phyloP scores from a whole-genome alignment of 2,888 invertebrate species.

The Conomelus anceps region DNA sequence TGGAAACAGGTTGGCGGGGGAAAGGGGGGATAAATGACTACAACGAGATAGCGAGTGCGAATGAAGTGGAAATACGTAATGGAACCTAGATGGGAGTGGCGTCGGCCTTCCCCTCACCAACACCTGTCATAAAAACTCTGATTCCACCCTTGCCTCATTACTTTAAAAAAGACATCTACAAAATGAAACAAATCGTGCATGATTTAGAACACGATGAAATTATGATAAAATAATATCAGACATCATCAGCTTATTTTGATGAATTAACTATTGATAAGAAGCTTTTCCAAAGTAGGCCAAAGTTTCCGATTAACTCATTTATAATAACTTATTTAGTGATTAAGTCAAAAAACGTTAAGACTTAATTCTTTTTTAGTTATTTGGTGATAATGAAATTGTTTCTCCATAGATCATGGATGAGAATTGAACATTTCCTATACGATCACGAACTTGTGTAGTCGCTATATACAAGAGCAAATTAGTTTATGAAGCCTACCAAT shows the following conservation, averaged over 20 bases:
- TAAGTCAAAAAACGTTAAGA: too few species aligned
- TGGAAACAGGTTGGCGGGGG: neutral
- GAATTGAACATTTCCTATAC: too few species aligned
- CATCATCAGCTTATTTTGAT: neutral
- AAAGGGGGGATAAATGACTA: neutral
- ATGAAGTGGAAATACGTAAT: neutral
- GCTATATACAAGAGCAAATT: too few species aligned
- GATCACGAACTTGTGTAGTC: too few species aligned
- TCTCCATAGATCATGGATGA: too few species aligned
- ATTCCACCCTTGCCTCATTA: too few species aligned
- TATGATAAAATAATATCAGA: neutral
- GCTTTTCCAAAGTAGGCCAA: neutral
- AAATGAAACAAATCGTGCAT: too few species aligned
- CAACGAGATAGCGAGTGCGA: neutral
- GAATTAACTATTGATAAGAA: neutral
- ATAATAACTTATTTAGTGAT: too few species aligned
- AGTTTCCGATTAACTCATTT: neutral
- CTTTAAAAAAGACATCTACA: neutral
- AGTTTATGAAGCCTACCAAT: too few species aligned
- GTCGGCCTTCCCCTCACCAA: neutral
- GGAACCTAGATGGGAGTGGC: neutral
- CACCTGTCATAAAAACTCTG: neutral
- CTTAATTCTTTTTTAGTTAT: too few species aligned
- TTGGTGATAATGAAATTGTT: too few species aligned
- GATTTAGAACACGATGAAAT: neutral